Evolutionary conservation across 2,888 invertebrate species (phyloP).

Genomic region (Eilema sororculum): DNA sequence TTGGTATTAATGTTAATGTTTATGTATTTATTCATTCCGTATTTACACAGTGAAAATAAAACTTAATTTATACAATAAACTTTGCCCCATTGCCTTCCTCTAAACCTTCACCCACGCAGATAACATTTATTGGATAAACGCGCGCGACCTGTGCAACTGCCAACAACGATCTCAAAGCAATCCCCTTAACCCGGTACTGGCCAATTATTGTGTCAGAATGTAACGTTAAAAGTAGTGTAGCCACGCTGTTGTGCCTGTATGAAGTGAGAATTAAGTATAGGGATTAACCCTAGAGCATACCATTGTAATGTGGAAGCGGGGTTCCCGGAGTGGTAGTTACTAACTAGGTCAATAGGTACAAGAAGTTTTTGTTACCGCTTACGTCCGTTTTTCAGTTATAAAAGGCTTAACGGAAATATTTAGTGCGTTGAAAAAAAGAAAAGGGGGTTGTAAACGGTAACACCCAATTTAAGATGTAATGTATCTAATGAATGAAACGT

Average conservation of each 20-base stretch:
- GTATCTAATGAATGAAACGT: too few species aligned
- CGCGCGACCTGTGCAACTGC: neutral
- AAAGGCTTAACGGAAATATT: too few species aligned
- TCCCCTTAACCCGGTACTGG: constrained; percentile 9
- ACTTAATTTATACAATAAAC: neutral
- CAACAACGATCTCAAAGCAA: neutral
- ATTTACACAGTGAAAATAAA: neutral
- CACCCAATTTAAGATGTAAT: too few species aligned
- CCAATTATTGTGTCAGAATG: neutral
- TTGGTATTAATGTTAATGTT: neutral
- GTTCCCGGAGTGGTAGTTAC: neutral
- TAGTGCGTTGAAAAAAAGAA: too few species aligned
- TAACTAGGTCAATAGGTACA: neutral
- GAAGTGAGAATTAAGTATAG: neutral
- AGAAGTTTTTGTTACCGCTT: too few species aligned
- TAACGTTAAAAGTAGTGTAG: neutral
- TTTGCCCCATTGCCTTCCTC: neutral
- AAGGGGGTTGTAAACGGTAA: too few species aligned
- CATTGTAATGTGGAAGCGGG: neutral
- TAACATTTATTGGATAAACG: neutral
- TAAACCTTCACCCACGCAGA: neutral
- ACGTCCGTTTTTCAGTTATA: too few species aligned
- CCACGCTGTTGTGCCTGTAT: neutral
- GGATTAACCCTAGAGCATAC: neutral
- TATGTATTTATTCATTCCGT: neutral